Evolutionary conservation across 2,888 invertebrate species (phyloP), one percentile per base, ranked within the genome.

Genomic region (Xanthorhoe designata): DNA sequence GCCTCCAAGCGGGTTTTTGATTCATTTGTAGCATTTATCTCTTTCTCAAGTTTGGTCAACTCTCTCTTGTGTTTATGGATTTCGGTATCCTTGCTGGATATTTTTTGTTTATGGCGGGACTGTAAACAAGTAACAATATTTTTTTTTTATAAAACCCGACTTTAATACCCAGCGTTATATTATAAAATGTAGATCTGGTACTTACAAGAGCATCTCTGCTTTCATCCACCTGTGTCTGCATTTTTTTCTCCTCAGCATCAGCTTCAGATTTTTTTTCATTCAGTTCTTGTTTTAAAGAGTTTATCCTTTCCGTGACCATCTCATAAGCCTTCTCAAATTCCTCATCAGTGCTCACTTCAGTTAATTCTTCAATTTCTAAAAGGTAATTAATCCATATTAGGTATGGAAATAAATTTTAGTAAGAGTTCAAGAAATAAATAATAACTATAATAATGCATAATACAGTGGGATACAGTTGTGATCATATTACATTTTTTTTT

Each of bases 51-150:
- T 73, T 94, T 94, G 0, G 86, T 83, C 0, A 94, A 88, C 72
- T 96, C 95, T 47, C 89, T 89, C 75, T 95, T 94, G 51, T 93
- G 92, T 47, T 95, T 94, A 18, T 81, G 80, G 18, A 95, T 91
- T 75, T 95, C 95, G 7, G 91, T 86, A 63, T 94, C 94, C 79
- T 96, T 96, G 17, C 95, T 91, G 2, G 91, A 85, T 63, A 96
- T 94, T 78, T 95, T 95, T 80, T 96, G 96, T 78, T 96, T 96
- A 45, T 96, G 92, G 68, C 95, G 94, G 0, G 95, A 94, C 82
- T 95, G 87, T 45, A 81, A 82, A 42, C 9, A 54, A 32, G 61
- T 32, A 47, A 2, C 13, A 13, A n/a, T n/a, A n/a, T n/a, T n/a
- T 42, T 13, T 13, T 42, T 4, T 13, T 3, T 13, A 13, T 42